Evolutionary conservation across 1,140 invertebrate genomes (phyloP), one percentile per base, ranked within the genome.

Genomic region (Scaptomyza graminum): DNA sequence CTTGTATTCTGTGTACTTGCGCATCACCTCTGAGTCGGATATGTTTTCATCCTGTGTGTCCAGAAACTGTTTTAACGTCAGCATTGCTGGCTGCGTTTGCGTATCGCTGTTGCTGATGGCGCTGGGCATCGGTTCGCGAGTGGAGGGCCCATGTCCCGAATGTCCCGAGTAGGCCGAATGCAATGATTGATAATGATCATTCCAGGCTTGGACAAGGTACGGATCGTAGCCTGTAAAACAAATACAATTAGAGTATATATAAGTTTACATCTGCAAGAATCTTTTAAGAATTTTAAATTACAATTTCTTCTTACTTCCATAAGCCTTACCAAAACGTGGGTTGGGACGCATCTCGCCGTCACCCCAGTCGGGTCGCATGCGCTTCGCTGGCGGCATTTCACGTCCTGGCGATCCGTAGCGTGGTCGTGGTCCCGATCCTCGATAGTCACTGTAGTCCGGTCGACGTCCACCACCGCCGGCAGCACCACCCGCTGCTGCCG

Each of bases 1-100:
- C 92, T 99, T 99, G 92, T 99, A 99, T 80, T 99, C 98, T 92
- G 98, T 98, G 93, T 99, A 99, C 88, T 99, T 99, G 83, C 95
- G 95, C 75, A 99, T 96, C 8, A 98, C 98, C 91, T 99, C 98
- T 69, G 99, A 97, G 78, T 99, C 98, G 43, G 97, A 97, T 85
- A 99, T 99, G 44, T 96, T 96, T 92, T 99, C 99, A 93, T 99
- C 98, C 92, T 99, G 98, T 12, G 97, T 97, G 18, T 95, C 95
- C 15, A 99, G 93, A 92, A 99, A 99, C 66, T 97, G 96, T 93
- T 99, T 99, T 91, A 99, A 98, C 0, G 97, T 96, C 95, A 99
- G 96, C 96, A 99, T 98, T 0, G 97, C 95, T 3, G 98, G 96
- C 83, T 98, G 97, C 0, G 95, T 96, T 84, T 90, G 83, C 3